Base-by-base conservation (phyloP, 2,888 invertebrate genomes). In the Liposcelis brunnea region DNA sequence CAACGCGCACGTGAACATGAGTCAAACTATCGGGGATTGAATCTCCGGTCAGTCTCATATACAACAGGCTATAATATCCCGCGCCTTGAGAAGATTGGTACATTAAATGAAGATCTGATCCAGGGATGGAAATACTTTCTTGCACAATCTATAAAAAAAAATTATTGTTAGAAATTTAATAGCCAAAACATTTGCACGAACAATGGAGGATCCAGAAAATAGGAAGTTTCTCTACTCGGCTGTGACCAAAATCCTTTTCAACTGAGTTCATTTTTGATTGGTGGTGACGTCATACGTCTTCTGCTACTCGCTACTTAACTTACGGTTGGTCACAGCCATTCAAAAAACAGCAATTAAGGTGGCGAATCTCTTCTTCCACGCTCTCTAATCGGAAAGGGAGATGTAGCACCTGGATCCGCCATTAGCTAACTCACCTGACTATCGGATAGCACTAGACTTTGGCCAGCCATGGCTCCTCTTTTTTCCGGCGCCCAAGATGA, bases 1-100 rank as follows among this genome's bases (percentile, higher is more conserved):
- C 86, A 1, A 89, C 85, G 53, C 85, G 76, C 14, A 98, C 82
- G 61, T 94, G 90, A 1, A 98, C 90, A 56, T 86, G 79, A 2
- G 82, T 78, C 47, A 94, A 67, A 1, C 84, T 77, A 43, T 74
- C 72, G 12, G 93, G 91, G 44, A 90, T 79, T 26, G 72, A 66
- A 40, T 77, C 73, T 2, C 82, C 80, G 2, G 93, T 90, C 44
- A 94, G 68, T 56, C 84, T 80, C 69, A 94, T 82, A 53, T 89
- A 80, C 46, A 98, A 83, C 43, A 89, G 87, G 44, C 95, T 93
- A 52, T 90, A 69, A 64, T 94, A 95, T 36, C 94, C 95, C 2
- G 87, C 80, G 1, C 93, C 83, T 65, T 94, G 86, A 44, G 90
- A 90, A 53, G 93, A 94, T 61, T 91, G 86, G 67, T 98, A 97